Conservation (phyloP, 1,140 invertebrate genomes). For the Tachypleus tridentatus region DNA sequence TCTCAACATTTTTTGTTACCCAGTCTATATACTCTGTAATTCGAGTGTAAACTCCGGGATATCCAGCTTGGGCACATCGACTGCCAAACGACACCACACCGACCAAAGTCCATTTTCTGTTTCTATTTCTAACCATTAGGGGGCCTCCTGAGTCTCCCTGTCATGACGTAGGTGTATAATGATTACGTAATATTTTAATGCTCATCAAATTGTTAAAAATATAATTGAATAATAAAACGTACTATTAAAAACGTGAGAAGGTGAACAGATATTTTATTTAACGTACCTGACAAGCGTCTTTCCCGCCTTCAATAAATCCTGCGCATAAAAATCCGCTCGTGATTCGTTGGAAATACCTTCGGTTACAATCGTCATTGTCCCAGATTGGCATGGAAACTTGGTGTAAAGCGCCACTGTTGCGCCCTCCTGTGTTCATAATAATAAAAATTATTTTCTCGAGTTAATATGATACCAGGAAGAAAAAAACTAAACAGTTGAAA, state of each 20-base stretch:
- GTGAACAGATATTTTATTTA: no score
- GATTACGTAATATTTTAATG: no score
- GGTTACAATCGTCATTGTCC: constrained; percentile 52
- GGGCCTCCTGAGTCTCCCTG: constrained; percentile 42
- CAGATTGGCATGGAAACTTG: constrained; percentile 57
- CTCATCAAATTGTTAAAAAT: no score
- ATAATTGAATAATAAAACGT: no score
- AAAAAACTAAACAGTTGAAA: no score
- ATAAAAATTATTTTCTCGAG: no score
- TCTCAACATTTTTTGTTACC: no score
- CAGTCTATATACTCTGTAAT: constrained; percentile 71
- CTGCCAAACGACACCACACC: constrained; percentile 57
- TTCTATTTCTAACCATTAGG: constrained; percentile 19
- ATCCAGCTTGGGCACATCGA: constrained; percentile 68
- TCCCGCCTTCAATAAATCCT: constrained; percentile 73
- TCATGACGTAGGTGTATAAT: no score
- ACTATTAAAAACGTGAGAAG: no score
- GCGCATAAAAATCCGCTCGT: constrained; percentile 60
- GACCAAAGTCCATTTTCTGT: constrained; percentile 21
- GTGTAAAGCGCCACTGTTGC: constrained; percentile 19
- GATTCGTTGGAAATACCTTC: constrained; percentile 26
- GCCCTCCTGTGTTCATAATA: no score
- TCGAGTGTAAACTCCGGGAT: constrained; percentile 71
- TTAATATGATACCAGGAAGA: no score
- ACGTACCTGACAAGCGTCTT: constrained; percentile 58